Percentiles rank a stretch among this genome's conserved stretches.
phyloP scores from a whole-genome alignment of 2,113 vertebrate species.

The Otocyon megalotis region DNA sequence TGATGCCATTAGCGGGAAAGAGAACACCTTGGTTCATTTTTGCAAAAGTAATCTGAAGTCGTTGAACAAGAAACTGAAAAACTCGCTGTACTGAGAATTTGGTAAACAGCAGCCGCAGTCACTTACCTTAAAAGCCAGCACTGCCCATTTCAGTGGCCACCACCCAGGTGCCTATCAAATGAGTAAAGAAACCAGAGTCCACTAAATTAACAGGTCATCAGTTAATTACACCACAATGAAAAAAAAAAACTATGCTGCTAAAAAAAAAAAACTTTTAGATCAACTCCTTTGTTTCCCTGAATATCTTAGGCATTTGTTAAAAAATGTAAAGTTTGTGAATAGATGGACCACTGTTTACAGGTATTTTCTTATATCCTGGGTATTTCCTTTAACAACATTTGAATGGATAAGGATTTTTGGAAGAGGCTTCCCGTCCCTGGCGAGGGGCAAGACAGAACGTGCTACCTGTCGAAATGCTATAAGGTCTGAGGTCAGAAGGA shows the following conservation, averaged over 20 bases:
- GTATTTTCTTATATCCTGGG: background rate
- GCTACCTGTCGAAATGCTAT: constrained; percentile 4
- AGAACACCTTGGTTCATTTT: background rate
- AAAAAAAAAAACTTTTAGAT: background rate
- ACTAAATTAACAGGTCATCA: background rate
- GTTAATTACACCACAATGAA: background rate
- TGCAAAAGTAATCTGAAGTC: background rate
- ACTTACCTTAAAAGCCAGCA: background rate
- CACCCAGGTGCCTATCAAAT: background rate
- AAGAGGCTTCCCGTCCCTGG: background rate
- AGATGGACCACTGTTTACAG: background rate
- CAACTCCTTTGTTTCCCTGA: background rate
- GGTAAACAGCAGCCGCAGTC: background rate
- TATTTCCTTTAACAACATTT: background rate
- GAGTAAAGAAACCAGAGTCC: background rate
- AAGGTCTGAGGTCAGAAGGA: background rate
- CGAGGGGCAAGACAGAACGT: background rate
- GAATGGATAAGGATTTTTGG: constrained; percentile 6
- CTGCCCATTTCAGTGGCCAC: background rate
- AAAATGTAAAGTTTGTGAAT: background rate
- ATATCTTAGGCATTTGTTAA: background rate
- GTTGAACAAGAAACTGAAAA: constrained; percentile 4
- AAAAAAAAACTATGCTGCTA: background rate
- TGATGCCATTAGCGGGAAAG: background rate
- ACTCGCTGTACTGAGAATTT: background rate